Percentiles rank a stretch among this genome's conserved stretches.
phyloP scores from a whole-genome alignment of 92 coral and sea anemone genomes.

The Palythoa caribaeorum region DNA sequence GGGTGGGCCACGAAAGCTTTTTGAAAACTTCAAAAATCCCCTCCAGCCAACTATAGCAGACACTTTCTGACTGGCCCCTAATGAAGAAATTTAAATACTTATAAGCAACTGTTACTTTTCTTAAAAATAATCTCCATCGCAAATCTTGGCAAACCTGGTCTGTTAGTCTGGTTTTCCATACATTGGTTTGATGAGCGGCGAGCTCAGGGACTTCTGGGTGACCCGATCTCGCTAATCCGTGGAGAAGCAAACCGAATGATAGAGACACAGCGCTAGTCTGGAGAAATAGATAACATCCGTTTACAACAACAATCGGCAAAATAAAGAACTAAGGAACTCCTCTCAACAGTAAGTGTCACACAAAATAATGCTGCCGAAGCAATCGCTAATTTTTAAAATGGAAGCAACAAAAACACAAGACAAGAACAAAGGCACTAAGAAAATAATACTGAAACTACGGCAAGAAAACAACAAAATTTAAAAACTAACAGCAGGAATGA shows the following conservation, averaged over 20 bases:
- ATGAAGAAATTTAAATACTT: too few relatives aligned
- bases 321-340: not conserved
- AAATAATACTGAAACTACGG: too few relatives aligned
- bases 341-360: not conserved
- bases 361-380: too few relatives aligned
- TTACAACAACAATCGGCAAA: not conserved
- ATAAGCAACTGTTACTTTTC: not conserved
- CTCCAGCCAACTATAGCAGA: too few relatives aligned
- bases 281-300: not conserved
- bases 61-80: too few relatives aligned
- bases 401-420: too few relatives aligned
- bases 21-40: too few relatives aligned
- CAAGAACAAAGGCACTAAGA: too few relatives aligned
- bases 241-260: constrained; percentile 83
- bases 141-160: constrained; percentile 63
- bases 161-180: constrained; percentile 74
- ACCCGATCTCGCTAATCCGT: constrained; percentile 75
- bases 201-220: constrained; percentile 68
- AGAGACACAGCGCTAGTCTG: constrained; percentile 78
- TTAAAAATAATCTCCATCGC: not conserved
- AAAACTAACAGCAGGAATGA: too few relatives aligned
- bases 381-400: too few relatives aligned
- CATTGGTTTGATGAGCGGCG: constrained; percentile 60
- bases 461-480: too few relatives aligned
- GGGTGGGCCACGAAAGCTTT: too few relatives aligned